These are phyloP conservation scores for Gallinago paraguaiae DNA, from an alignment of 2,113 vertebrate genomes.

Conservation along the genomic window DNA sequence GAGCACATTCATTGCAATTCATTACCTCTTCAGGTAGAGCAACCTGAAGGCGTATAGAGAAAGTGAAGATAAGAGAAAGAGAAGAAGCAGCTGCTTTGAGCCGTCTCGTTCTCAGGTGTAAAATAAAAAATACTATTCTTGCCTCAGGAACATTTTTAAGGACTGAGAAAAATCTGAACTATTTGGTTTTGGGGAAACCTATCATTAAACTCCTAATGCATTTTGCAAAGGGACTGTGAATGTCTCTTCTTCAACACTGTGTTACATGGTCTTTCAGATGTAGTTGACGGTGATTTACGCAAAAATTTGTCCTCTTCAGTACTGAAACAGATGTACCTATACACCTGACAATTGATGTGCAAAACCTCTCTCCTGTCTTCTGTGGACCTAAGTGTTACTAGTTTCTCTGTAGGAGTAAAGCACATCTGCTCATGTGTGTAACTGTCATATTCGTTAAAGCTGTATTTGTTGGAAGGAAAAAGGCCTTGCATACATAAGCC, in stretches of 20 bases:
- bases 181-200: neutral
- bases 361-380: neutral
- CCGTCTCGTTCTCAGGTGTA: neutral
- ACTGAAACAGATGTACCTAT: neutral
- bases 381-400: neutral
- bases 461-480: neutral
- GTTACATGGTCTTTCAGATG: neutral
- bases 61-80: neutral
- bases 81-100: neutral
- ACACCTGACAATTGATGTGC: neutral
- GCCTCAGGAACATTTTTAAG: neutral
- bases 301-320: neutral
- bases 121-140: neutral
- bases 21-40: too few species aligned
- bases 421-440: neutral
- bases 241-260: neutral
- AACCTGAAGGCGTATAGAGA: neutral
- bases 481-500: neutral
- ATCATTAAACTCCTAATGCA: neutral
- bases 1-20: conserved; percentile 19
- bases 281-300: neutral
- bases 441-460: neutral
- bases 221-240: neutral
- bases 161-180: neutral
- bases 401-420: neutral